Conservation (phyloP, 1,140 invertebrate genomes). For the Saxidomus purpurata region DNA sequence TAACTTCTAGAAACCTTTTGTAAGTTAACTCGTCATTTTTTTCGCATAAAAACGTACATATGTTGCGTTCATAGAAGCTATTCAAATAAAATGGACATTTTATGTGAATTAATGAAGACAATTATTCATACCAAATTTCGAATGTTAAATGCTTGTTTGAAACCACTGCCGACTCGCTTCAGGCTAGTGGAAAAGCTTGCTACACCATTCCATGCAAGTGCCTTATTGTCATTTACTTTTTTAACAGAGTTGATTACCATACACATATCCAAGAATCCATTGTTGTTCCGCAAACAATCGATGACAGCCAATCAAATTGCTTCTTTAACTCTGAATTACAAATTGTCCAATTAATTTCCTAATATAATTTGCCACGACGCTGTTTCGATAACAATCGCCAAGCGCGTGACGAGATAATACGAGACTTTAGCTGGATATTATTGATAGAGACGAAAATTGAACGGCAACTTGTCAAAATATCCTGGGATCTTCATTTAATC, state of each 20-base stretch:
- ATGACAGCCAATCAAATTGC: slow-evolving; percentile 30
- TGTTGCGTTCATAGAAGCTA: too few species aligned
- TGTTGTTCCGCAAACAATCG: slow-evolving; percentile 33
- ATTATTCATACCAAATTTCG: too few species aligned
- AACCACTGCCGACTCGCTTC: too few species aligned
- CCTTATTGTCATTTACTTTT: not conserved
- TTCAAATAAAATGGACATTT: too few species aligned
- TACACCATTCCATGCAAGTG: too few species aligned
- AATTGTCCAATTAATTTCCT: slow-evolving; percentile 60
- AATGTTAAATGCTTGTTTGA: too few species aligned
- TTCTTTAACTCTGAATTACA: slow-evolving; percentile 32
- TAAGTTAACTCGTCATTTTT: too few species aligned
- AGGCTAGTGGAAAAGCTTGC: too few species aligned
- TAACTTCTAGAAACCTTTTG: too few species aligned
- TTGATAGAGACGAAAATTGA: slow-evolving; percentile 58
- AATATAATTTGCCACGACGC: slow-evolving; percentile 43
- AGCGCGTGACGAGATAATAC: slow-evolving; percentile 30
- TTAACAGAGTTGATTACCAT: not conserved
- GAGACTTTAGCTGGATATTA: slow-evolving; percentile 28
- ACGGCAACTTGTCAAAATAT: slow-evolving; percentile 44
- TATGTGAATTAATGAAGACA: too few species aligned
- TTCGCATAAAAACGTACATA: too few species aligned
- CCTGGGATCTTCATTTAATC: slow-evolving; percentile 42
- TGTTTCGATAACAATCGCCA: slow-evolving; percentile 28
- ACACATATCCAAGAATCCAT: slow-evolving; percentile 7